Evolutionary conservation across 92 coral and sea anemone genomes (phyloP).

Genomic region (Palythoa grandis): DNA sequence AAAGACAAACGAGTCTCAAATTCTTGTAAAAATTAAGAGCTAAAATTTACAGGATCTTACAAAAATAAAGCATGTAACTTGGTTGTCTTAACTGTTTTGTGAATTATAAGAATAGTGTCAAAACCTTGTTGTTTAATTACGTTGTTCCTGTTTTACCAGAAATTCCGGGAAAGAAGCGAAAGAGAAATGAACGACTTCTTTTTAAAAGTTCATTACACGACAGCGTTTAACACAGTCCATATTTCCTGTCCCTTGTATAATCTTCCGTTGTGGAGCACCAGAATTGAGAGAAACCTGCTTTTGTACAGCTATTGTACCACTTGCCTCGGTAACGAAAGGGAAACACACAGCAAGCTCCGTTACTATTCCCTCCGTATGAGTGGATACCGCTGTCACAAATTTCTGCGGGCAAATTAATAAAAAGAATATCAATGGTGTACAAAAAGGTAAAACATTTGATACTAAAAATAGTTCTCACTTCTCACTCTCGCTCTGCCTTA

Average conservation of each 20-base stretch:
- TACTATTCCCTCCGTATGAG: constrained; percentile 53
- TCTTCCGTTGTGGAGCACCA: constrained; percentile 53
- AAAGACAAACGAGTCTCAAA: too few relatives aligned
- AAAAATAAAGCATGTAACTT: too few relatives aligned
- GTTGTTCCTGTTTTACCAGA: background rate
- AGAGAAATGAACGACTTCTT: background rate
- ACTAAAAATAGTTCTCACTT: too few relatives aligned
- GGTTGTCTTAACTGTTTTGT: too few relatives aligned
- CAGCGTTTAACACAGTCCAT: constrained; percentile 46
- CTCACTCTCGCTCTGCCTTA: too few relatives aligned
- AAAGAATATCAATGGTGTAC: background rate
- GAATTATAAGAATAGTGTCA: too few relatives aligned
- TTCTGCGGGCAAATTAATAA: background rate
- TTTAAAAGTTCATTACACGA: background rate
- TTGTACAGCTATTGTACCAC: constrained; percentile 48
- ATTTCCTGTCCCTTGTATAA: constrained; percentile 48
- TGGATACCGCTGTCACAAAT: constrained; percentile 47
- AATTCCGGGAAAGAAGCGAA: background rate
- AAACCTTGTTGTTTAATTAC: too few relatives aligned
- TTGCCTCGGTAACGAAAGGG: constrained; percentile 51
- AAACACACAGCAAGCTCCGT: constrained; percentile 58
- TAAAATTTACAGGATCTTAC: too few relatives aligned
- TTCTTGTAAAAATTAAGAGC: too few relatives aligned
- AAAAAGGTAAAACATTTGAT: too few relatives aligned
- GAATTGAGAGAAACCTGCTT: constrained; percentile 28